Percentiles rank a stretch among this genome's conserved stretches.
These are phyloP conservation scores for Drosophila eohydei DNA, from an alignment of 2,888 invertebrate genomes.

Conservation along the genomic window DNA sequence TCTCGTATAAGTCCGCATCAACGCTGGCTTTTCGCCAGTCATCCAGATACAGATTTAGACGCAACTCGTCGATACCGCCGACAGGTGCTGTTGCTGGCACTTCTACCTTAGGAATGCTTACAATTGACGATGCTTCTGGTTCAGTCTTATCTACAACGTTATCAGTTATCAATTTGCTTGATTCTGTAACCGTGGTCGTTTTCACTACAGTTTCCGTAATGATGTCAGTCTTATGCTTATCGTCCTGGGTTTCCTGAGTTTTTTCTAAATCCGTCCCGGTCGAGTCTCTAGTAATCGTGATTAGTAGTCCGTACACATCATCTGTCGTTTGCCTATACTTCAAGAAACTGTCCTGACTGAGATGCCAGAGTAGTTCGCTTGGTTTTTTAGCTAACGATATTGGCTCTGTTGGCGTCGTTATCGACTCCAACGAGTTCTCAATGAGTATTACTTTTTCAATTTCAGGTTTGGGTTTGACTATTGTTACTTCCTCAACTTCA, in stretches of 20 bases:
- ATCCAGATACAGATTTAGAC: slow-evolving; percentile 73
- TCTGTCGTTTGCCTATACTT: slow-evolving; percentile 46
- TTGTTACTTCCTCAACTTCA: slow-evolving; percentile 9
- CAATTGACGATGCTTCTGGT: slow-evolving; percentile 65
- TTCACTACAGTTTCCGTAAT: slow-evolving; percentile 72
- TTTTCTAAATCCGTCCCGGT: slow-evolving; percentile 40
- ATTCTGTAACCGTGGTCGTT: slow-evolving; percentile 64
- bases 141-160: slow-evolving; percentile 77
- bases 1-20: slow-evolving; percentile 52
- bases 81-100: slow-evolving; percentile 29
- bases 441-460: slow-evolving; percentile 14
- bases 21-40: slow-evolving; percentile 65
- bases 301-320: slow-evolving; percentile 42
- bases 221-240: slow-evolving; percentile 78
- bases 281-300: slow-evolving; percentile 33
- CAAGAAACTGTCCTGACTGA: slow-evolving; percentile 67
- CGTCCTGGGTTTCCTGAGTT: slow-evolving; percentile 73
- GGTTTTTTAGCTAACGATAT: slow-evolving; percentile 21
- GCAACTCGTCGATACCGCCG: slow-evolving; percentile 55
- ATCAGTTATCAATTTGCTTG: slow-evolving; percentile 58
- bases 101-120: slow-evolving; percentile 67
- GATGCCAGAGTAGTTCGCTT: slow-evolving; percentile 61
- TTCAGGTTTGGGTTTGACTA: slow-evolving; percentile 9
- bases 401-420: slow-evolving; percentile 5
- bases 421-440: slow-evolving; percentile 9